Evolutionary conservation across 2,797 vertebrate species (phyloP), one percentile per base, ranked within the genome.

Genomic region (Meda fulgida): DNA sequence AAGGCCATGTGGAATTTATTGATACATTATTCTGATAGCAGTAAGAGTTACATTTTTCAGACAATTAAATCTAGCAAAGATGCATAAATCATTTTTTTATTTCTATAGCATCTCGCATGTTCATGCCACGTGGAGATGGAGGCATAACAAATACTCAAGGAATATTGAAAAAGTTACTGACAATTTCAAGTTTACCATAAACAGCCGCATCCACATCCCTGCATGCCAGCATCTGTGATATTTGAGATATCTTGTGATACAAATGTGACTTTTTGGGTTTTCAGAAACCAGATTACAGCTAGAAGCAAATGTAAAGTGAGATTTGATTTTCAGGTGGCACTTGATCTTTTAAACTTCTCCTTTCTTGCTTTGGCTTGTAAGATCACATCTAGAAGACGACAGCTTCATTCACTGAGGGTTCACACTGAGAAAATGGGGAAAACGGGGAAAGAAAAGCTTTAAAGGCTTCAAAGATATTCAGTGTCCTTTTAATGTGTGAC

Each of bases 341-440:
- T 18, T 75, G 4, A 53, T 69, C 21, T n/a, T 80, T 53, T 53
- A 40, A 80, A 70, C 9, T 6, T 2, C 36, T 26, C 26, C 51
- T 60, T 11, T 71, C 10, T n/a, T 38, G 31, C 19, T 51, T 40
- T n/a, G 18, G 14, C 31, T 36, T 70, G 48, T 8, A 19, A 71
- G 38, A 34, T 82, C 70, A 82, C 29, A 7, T 82, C 70, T 36
- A 40, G 79, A 71, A 73, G 21, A 65, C 1, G 13, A 48, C 26
- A 2, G 29, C 53, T 73, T 43, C 48, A 7, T 21, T 46, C 51
- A 31, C 7, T 2, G 80, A n/a, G 80, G 69, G 4, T 63, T 63
- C 26, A 82, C 69, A 73, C 80, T 82, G 55, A 82, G 70, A 43
- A 31, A 55, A 70, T n/a, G n/a, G n/a, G n/a, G n/a, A 58, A 53